These are phyloP conservation scores for Petrophora chlorosata DNA, from an alignment of 2,888 invertebrate genomes.

Conservation along the genomic window DNA sequence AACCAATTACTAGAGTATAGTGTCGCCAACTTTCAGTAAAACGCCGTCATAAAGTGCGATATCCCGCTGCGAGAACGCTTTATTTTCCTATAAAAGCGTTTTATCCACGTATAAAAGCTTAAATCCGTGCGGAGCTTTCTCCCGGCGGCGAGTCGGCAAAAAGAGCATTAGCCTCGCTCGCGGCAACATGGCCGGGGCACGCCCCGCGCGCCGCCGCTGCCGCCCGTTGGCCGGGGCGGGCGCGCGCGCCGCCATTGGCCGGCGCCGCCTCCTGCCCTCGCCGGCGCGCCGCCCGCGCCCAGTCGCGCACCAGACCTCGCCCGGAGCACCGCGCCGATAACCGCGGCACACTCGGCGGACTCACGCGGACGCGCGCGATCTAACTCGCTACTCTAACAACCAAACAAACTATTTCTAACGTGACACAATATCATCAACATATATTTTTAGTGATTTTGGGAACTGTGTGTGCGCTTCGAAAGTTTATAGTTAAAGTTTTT, in stretches of 20 bases:
- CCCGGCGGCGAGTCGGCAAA: slow-evolving; percentile 76
- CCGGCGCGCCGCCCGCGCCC: slow-evolving; percentile 40
- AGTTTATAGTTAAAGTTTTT: not conserved
- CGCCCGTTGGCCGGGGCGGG: slow-evolving; percentile 53
- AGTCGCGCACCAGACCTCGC: slow-evolving; percentile 56
- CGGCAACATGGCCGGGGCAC: slow-evolving; percentile 75
- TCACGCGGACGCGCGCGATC: slow-evolving; percentile 35
- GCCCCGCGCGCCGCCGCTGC: slow-evolving; percentile 55
- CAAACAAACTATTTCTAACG: slow-evolving; percentile 22
- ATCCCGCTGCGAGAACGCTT: slow-evolving; percentile 81
- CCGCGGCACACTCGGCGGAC: slow-evolving; percentile 29
- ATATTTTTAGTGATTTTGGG: slow-evolving; percentile 8
- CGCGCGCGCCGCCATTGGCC: slow-evolving; percentile 47
- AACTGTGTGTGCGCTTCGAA: slow-evolving; percentile 4
- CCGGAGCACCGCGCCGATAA: slow-evolving; percentile 42
- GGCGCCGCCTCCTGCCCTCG: slow-evolving; percentile 51
- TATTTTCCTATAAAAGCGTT: slow-evolving; percentile 83
- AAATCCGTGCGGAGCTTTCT: slow-evolving; percentile 82
- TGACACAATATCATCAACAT: slow-evolving; percentile 16
- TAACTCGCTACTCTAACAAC: slow-evolving; percentile 31
- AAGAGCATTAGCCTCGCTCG: slow-evolving; percentile 75
- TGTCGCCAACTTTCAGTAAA: slow-evolving; percentile 80
- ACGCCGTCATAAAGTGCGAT: slow-evolving; percentile 78
- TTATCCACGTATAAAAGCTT: slow-evolving; percentile 83
- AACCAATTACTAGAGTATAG: slow-evolving; percentile 72